phyloP scores from a whole-genome alignment of 2,888 invertebrate genomes.

The Drosophila quinaria region DNA sequence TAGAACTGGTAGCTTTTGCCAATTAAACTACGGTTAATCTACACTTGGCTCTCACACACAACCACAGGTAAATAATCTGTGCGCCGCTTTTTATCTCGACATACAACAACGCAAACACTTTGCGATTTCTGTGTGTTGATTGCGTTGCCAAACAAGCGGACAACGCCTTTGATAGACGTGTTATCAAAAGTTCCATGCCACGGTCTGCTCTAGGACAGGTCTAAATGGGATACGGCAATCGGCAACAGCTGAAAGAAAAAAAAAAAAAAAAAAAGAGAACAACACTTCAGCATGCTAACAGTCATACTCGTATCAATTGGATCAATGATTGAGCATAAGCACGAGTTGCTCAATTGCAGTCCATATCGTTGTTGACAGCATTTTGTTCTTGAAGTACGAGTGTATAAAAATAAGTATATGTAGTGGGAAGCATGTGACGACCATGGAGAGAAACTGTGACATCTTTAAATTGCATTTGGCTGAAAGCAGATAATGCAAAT shows the following conservation, averaged over 20 bases:
- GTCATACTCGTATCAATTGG: slow-evolving; percentile 61
- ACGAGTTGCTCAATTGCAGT: slow-evolving; percentile 63
- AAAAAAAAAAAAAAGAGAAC: slow-evolving; percentile 28
- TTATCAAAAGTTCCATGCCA: slow-evolving; percentile 40
- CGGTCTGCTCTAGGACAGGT: slow-evolving; percentile 11
- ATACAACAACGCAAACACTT: slow-evolving; percentile 67
- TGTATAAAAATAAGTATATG: background rate
- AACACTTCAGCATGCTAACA: slow-evolving; percentile 43
- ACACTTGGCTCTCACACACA: slow-evolving; percentile 50
- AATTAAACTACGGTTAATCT: slow-evolving; percentile 73
- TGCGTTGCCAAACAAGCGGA: slow-evolving; percentile 63
- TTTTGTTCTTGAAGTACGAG: slow-evolving; percentile 5
- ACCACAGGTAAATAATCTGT: slow-evolving; percentile 47
- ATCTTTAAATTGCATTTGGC: slow-evolving; percentile 19
- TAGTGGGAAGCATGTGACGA: slow-evolving; percentile 32
- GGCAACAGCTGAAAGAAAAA: slow-evolving; percentile 23
- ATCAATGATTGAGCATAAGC: slow-evolving; percentile 75
- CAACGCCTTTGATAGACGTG: slow-evolving; percentile 59
- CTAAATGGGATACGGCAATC: slow-evolving; percentile 31
- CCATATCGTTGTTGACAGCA: slow-evolving; percentile 10
- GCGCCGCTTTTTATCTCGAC: slow-evolving; percentile 63
- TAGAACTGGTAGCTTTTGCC: slow-evolving; percentile 63
- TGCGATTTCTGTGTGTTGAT: slow-evolving; percentile 65
- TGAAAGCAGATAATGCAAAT: background rate
- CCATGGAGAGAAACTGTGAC: slow-evolving; percentile 20